Evolutionary conservation across 2,888 invertebrate species (phyloP).

Genomic region (Netelia fuscicornis): DNA sequence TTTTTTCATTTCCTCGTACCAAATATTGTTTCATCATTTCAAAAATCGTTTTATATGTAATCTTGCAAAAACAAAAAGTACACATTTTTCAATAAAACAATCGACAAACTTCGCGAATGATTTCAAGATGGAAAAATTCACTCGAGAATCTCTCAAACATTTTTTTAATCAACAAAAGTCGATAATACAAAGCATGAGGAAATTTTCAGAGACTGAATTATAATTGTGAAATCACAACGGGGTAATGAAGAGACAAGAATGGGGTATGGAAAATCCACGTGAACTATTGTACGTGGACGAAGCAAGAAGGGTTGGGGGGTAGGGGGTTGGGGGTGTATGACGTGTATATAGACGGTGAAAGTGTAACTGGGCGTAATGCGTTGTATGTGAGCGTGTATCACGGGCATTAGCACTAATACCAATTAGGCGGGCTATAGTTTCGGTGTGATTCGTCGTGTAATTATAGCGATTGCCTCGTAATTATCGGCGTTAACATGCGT

Average conservation of each 20-base stretch:
- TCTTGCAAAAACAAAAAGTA: too few relatives aligned
- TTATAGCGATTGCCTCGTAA: slow-evolving; percentile 27
- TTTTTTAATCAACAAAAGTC: too few relatives aligned
- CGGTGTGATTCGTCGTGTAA: slow-evolving; percentile 68
- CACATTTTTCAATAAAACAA: too few relatives aligned
- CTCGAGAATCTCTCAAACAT: too few relatives aligned
- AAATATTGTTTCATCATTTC: too few relatives aligned
- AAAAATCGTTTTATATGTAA: too few relatives aligned
- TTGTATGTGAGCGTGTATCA: slow-evolving; percentile 56
- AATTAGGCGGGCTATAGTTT: slow-evolving; percentile 64
- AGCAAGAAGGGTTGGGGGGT: neutral
- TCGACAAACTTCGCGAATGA: too few relatives aligned
- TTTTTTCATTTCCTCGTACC: too few relatives aligned
- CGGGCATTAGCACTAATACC: slow-evolving; percentile 68
- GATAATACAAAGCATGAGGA: too few relatives aligned
- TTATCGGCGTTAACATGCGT: slow-evolving; percentile 15
- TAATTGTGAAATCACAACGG: slow-evolving; percentile 21
- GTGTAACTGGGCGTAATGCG: slow-evolving; percentile 35
- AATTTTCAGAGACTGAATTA: too few relatives aligned
- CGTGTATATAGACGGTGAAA: slow-evolving; percentile 21
- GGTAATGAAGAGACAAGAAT: slow-evolving; percentile 27
- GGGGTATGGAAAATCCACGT: neutral
- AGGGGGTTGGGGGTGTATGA: slow-evolving; percentile 25
- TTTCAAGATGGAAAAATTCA: too few relatives aligned
- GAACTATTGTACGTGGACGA: too few relatives aligned